A percentile compares a stretch with the other conserved stretches of the same genome.
Conservation (phyloP, 2,797 vertebrate genomes). For the Streptopelia turtur region DNA sequence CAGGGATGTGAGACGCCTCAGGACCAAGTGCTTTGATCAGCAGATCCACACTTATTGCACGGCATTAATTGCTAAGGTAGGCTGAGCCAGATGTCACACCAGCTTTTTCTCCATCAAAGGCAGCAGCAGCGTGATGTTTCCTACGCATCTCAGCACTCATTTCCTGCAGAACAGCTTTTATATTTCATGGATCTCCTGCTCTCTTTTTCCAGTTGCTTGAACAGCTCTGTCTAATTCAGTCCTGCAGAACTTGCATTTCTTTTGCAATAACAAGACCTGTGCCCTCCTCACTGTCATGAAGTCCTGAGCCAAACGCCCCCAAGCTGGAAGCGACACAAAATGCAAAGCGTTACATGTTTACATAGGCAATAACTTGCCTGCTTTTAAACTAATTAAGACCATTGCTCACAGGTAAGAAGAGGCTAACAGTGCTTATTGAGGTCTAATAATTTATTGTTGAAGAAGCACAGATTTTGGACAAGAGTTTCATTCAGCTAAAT, state of each 20-base stretch:
- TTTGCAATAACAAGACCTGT: neutral
- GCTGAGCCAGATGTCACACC: conserved; percentile 19
- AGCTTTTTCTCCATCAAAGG: conserved; percentile 5
- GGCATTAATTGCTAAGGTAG: conserved; percentile 8
- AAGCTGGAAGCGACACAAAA: neutral
- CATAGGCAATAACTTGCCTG: neutral
- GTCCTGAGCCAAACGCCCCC: neutral
- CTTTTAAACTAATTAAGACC: neutral
- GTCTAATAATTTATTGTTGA: neutral
- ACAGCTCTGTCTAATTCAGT: neutral
- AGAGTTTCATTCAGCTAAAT: neutral
- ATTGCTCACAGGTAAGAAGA: neutral
- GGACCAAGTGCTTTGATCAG: conserved; percentile 37
- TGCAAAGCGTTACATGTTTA: neutral
- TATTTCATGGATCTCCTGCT: neutral
- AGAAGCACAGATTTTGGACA: neutral
- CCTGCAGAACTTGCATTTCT: neutral
- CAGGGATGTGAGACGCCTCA: neutral
- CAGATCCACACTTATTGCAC: neutral
- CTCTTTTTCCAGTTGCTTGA: neutral
- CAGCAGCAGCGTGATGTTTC: neutral
- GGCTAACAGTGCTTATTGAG: neutral
- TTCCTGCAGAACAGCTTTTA: neutral
- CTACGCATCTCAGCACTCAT: neutral
- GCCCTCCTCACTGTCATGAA: neutral